phyloP scores from a whole-genome alignment of 2,113 vertebrate genomes.

The Galbula dea region DNA sequence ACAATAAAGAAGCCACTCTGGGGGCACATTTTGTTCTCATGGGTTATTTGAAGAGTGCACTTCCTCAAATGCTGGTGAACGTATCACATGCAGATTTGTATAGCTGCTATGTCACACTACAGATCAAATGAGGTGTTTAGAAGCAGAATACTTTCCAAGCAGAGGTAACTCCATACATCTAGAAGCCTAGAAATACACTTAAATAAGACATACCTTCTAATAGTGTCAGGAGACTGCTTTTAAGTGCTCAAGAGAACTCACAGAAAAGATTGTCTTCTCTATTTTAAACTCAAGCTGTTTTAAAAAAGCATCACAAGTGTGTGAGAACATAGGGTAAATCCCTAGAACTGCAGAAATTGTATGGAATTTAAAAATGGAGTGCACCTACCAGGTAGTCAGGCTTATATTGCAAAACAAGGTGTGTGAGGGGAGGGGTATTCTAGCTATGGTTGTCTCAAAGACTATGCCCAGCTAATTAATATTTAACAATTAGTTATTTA shows the following conservation, averaged over 20 bases:
- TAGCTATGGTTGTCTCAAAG: not conserved
- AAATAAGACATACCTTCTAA: not conserved
- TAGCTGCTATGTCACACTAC: not conserved
- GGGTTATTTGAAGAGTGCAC: not conserved
- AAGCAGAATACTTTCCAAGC: not conserved
- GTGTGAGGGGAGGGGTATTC: not conserved
- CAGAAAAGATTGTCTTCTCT: not conserved
- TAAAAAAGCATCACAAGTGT: not conserved
- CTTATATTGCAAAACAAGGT: not conserved
- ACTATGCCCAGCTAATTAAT: not conserved
- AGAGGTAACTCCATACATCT: not conserved
- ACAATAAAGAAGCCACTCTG: not conserved
- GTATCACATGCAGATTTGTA: not conserved
- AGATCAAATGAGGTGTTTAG: not conserved
- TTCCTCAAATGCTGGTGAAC: not conserved
- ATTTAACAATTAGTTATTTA: not conserved
- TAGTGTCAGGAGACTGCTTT: not conserved
- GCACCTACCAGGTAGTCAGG: not conserved
- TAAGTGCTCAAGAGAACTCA: not conserved
- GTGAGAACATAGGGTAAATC: not conserved
- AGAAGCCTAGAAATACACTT: not conserved
- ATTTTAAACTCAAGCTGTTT: not conserved
- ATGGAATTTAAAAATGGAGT: not conserved
- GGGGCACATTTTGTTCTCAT: not conserved
- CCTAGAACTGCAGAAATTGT: not conserved